Base-by-base conservation (phyloP, 2,888 invertebrate species). In the Sinodicranocentrus sp. region DNA sequence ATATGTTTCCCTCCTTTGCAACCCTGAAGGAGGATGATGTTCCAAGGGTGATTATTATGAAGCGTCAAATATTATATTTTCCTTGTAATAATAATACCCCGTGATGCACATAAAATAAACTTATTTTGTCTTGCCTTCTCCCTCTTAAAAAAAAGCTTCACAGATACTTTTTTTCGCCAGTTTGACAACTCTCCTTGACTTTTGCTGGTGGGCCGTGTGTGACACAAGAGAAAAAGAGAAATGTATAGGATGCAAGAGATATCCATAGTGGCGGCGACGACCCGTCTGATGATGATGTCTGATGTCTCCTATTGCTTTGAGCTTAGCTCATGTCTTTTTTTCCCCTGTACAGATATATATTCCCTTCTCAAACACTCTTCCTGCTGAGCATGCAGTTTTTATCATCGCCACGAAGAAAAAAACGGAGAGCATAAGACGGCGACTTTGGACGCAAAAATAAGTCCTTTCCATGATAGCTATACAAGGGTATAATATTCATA, bases 311-410 rank as follows among this genome's bases (percentile, higher is more conserved):
- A 33, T 19, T 39, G 28, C 63, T 19, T n/a, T 67, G 33, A 70
- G 52, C 54, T 70, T 72, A 57, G 72, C 72, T 70, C 57, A 57
- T 72, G 72, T 59, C 57, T 72, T 57, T 72, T 67, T 70, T 28
- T 57, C 21, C 23, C 54, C 10, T 52, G 5, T 19, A 13, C 21
- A 59, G 67, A 44, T 39, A 67, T 44, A 67, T 54, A 48, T 61
- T 59, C 44, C 10, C 48, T 17, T 1, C 54, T 23, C n/a, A n/a
- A 77, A 52, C 76, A 77, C 67, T 54, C 17, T 21, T 70, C 79
- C 79, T 79, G 79, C 79, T 79, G 79, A 79, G 79, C 70, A 63
- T 79, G 79, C 79, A 79, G 72, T 79, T 79, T 72, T 79, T 71
- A 72, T 79, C 71, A 61, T 71, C 61, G 54, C 33, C 43, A 61